Evolutionary conservation across 1,140 invertebrate species (phyloP).

Genomic region (Bombus confusus): DNA sequence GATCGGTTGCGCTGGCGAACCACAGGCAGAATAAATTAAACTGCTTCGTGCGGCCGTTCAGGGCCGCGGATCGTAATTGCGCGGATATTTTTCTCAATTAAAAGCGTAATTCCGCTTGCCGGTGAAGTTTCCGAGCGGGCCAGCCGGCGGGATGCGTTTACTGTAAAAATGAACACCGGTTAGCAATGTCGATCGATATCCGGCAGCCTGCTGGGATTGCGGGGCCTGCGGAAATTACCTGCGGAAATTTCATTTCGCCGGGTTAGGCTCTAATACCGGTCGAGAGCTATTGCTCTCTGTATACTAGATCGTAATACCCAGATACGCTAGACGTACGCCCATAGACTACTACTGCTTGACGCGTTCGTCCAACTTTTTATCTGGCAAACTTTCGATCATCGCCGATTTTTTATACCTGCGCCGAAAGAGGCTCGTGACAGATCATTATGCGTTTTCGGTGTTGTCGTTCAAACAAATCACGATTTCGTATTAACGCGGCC

Average conservation of each 20-base stretch:
- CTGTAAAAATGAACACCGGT: conserved; percentile 35
- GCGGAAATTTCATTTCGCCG: conserved; percentile 55
- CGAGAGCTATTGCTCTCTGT: conserved; percentile 33
- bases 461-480: neutral
- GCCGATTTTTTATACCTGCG: neutral
- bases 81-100: conserved; percentile 51
- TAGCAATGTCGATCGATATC: conserved; percentile 46
- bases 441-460: neutral
- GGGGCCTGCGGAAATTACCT: conserved; percentile 47
- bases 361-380: neutral
- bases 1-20: neutral
- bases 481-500: neutral
- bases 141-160: too few relatives aligned
- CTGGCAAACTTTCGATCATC: too few relatives aligned
- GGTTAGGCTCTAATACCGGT: conserved; percentile 47
- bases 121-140: neutral
- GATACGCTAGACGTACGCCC: neutral
- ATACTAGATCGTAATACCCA: conserved; percentile 20
- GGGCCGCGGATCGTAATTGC: conserved; percentile 12
- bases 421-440: neutral
- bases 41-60: neutral
- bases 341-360: conserved; percentile 25
- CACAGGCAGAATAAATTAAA: neutral
- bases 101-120: conserved; percentile 31
- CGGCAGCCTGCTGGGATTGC: conserved; percentile 32